Percentiles rank a stretch among this genome's conserved stretches.
Conservation (phyloP, 1,140 invertebrate genomes). For the Drosophila ironensis region DNA sequence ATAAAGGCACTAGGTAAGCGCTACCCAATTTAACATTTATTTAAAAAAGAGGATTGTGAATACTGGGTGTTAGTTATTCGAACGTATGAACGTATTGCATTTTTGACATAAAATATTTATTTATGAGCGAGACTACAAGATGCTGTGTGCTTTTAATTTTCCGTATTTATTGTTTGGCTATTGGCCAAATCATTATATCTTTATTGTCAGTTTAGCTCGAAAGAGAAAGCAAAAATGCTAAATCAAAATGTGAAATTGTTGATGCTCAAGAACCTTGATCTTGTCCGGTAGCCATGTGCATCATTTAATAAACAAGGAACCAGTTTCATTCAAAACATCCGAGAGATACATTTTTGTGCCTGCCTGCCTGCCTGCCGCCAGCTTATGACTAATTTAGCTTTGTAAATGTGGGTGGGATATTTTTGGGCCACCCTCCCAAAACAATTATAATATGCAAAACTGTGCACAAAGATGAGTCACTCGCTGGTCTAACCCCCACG, state of each 20-base stretch:
- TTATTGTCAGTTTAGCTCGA: background rate
- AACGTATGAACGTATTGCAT: too few relatives aligned
- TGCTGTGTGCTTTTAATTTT: constrained; percentile 40
- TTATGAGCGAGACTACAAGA: constrained; percentile 30
- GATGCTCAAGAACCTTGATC: constrained; percentile 63
- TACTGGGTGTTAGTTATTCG: constrained; percentile 28
- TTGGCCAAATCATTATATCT: constrained; percentile 50
- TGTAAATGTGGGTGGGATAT: constrained; percentile 6
- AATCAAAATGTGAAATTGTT: constrained; percentile 30
- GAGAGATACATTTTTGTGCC: background rate
- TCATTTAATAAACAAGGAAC: constrained; percentile 37
- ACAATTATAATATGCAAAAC: background rate
- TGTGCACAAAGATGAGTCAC: constrained; percentile 32
- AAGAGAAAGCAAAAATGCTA: constrained; percentile 12
- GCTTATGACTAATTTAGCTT: constrained; percentile 27
- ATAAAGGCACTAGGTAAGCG: constrained; percentile 18
- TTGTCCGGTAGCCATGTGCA: constrained; percentile 66
- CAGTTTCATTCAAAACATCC: too few relatives aligned
- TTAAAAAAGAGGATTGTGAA: constrained; percentile 11
- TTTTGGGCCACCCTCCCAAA: constrained; percentile 16
- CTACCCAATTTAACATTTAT: background rate
- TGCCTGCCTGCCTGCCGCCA: too few relatives aligned
- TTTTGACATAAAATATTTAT: too few relatives aligned
- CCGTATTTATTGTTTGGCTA: constrained; percentile 54
- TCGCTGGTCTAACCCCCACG: background rate